Evolutionary conservation across 2,797 vertebrate genomes (phyloP), one percentile per base, ranked within the genome.

Genomic region (Pogonophryne albipinna): DNA sequence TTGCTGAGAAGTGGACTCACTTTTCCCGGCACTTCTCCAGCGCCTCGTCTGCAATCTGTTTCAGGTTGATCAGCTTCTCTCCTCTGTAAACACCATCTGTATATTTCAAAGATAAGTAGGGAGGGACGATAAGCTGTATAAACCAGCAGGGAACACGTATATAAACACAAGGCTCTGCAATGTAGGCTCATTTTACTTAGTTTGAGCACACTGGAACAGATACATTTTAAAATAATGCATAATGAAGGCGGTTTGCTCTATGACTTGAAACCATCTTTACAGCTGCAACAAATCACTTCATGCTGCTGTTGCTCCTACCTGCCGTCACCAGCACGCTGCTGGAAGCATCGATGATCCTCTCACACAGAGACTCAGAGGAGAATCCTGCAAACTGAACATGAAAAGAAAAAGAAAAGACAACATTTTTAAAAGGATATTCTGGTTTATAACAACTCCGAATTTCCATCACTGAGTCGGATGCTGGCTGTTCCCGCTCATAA

Each of bases 61-160:
- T 96, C 83, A 96, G 90, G 88, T 94, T 95, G 89, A 96, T 95
- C 76, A 95, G 85, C 87, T 96, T 96, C 69, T 95, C 94, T 56
- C 95, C 95, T 84, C 95, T 90, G 86, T 94, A 95, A 83, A 95
- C 95, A 58, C 94, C 95, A 70, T 96, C 95, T 95, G 88, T 67
- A 45, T 27, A 0, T 66, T 6, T 72, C 10, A 75, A 61, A 80
- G 34, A 52, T 50, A 59, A 4, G 19, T 23, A 62, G 49, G 27
- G 34, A 10, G 23, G 38, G 34, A 61, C 42, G 71, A 72, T 56
- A n/a, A 75, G 12, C 20, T 12, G 49, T 20, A 20, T 51, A 9
- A 83, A 58, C 38, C 44, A 71, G 23, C 20, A 66, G 46, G 44
- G 45, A 82, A 19, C 19, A 12, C 42, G 11, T 47, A 31, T 73